Base-by-base conservation (phyloP, 2,797 vertebrate genomes). In the Sebastes vulpes region DNA sequence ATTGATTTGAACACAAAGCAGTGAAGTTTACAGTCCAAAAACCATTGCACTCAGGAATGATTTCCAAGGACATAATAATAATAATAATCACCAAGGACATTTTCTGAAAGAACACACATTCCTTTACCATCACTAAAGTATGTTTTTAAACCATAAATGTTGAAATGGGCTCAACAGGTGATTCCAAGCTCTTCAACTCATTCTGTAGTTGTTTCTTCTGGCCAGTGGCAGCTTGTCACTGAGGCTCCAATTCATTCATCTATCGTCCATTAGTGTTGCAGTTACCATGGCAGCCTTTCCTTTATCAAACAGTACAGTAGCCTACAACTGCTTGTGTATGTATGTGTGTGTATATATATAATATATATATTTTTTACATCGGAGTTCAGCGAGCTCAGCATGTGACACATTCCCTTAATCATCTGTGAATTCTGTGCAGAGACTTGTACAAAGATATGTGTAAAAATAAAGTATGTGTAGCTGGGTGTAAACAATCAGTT, bases 221-320 rank as follows among this genome's bases (percentile, higher is more conserved):
- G n/a, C n/a, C 48, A 50, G 0, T 53, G 12, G 29, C 54, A 69
- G 67, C 71, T 71, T 29, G 48, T 76, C 18, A 16, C 64, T 63
- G 52, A 73, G 60, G 31, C 35, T 63, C 23, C 26, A 20, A 4
- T 77, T 77, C 59, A 58, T 76, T 63, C 26, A 56, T 58, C 25
- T n/a, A 0, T 76, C 26, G 42, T 65, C 48, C 50, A 10, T 74
- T 25, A 28, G 59, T 20, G 0, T 3, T 48, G 58, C 63, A 21
- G 79, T 86, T 72, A 28, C 79, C 79, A 71, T 78, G 79, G 80
- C 67, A 83, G 63, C 86, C 28, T 9, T 4, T 54, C 25, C 64
- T 64, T 77, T 26, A 38, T 75, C 63, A 72, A 64, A 74, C 68
- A 48, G 59, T 25, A 72, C 68, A 48, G 59, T 25, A 6, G 6